A percentile compares a stretch with the other conserved stretches of the same genome.
Evolutionary conservation across 2,888 invertebrate species (phyloP).

Genomic region (Acleris cristana): DNA sequence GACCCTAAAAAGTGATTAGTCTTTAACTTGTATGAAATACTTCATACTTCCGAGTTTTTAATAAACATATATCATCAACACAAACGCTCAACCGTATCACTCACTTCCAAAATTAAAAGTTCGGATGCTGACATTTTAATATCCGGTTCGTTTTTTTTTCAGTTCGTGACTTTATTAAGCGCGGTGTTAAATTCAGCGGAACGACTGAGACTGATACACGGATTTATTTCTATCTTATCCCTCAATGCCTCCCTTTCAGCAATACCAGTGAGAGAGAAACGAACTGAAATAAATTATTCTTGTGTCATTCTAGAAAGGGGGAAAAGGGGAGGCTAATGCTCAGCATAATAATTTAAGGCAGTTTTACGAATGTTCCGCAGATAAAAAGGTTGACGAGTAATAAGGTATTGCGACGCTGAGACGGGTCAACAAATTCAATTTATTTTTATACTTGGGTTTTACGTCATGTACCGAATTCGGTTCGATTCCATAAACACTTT

Average conservation of each 20-base stretch:
- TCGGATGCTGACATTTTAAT: constrained; percentile 10
- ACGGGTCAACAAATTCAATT: constrained; percentile 27
- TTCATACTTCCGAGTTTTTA: too few species aligned
- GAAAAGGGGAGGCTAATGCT: not conserved
- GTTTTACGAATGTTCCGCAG: constrained; percentile 12
- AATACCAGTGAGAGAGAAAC: too few species aligned
- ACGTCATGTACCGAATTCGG: constrained; percentile 9
- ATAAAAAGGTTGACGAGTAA: constrained; percentile 23
- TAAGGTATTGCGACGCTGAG: constrained; percentile 15
- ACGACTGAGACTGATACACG: too few species aligned
- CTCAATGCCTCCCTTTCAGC: too few species aligned
- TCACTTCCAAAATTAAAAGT: not conserved
- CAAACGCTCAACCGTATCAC: too few species aligned
- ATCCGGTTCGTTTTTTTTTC: constrained; percentile 14
- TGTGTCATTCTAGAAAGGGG: too few species aligned
- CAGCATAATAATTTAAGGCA: constrained; percentile 5
- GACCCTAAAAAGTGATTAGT: not conserved
- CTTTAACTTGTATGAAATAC: too few species aligned
- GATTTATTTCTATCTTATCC: too few species aligned
- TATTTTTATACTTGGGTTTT: constrained; percentile 21
- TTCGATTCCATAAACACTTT: too few species aligned
- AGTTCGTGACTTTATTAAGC: constrained; percentile 18
- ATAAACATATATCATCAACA: too few species aligned
- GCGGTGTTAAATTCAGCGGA: not conserved
- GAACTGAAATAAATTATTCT: too few species aligned